A percentile compares a stretch with the other conserved stretches of the same genome.
phyloP scores from a whole-genome alignment of 2,888 invertebrate genomes.

The Dolomedes plantarius region DNA sequence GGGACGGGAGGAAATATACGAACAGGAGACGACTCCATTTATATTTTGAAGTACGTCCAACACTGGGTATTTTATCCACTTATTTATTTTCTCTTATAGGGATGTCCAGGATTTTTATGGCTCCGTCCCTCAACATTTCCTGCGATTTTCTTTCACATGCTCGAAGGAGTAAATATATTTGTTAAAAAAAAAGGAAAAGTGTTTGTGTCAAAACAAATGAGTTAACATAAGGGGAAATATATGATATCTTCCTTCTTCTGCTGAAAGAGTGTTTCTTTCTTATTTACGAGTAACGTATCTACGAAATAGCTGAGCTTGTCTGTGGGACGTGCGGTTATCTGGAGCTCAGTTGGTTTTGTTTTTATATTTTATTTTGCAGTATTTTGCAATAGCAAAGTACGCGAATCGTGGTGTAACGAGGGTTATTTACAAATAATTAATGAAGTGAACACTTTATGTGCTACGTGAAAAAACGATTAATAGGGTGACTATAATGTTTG shows the following conservation, averaged over 20 bases:
- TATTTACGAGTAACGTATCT: too few species aligned
- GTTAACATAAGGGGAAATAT: constrained; percentile 13
- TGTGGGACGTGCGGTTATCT: too few species aligned
- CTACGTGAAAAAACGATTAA: too few species aligned
- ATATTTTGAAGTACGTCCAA: background rate
- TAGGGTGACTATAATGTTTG: too few species aligned
- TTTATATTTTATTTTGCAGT: too few species aligned
- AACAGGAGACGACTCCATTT: background rate
- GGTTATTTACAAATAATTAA: too few species aligned
- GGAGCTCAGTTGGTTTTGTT: too few species aligned
- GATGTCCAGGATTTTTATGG: background rate
- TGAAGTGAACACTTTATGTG: too few species aligned
- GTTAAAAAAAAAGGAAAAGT: background rate
- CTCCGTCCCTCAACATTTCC: background rate
- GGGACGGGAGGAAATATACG: background rate
- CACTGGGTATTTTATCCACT: background rate
- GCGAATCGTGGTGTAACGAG: too few species aligned
- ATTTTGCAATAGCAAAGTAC: too few species aligned
- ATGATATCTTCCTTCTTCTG: background rate
- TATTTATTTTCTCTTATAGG: background rate
- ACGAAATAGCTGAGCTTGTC: too few species aligned
- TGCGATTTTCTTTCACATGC: background rate
- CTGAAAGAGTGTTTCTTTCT: too few species aligned
- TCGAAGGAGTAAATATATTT: background rate
- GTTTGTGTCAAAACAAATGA: constrained; percentile 19